These are phyloP conservation scores for Drosophila rufa DNA, from an alignment of 1,140 invertebrate species.

Conservation along the genomic window DNA sequence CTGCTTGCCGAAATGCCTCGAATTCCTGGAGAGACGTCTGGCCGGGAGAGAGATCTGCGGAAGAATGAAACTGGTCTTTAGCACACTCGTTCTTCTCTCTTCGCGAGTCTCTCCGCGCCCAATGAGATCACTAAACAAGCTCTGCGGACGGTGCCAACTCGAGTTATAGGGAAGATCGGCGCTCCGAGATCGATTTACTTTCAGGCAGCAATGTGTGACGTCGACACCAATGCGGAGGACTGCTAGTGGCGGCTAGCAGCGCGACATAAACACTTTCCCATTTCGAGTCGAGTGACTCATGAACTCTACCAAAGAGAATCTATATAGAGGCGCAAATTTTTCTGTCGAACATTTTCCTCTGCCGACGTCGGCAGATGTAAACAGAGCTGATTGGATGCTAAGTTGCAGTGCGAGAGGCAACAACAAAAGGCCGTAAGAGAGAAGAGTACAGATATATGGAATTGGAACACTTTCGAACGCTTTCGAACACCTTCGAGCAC, in stretches of 20 bases:
- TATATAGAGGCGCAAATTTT: too few species aligned
- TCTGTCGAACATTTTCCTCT: too few species aligned
- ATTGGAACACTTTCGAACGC: too few species aligned
- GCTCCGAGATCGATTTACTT: conserved; percentile 3
- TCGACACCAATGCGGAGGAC: background rate
- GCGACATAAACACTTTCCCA: conserved; percentile 17
- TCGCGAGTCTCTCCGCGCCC: background rate
- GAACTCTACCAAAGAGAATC: conserved; percentile 8
- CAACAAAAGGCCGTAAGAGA: too few species aligned
- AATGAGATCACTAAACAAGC: conserved; percentile 24
- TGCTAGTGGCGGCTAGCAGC: background rate
- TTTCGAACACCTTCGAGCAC: too few species aligned
- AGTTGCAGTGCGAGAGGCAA: too few species aligned
- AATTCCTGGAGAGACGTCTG: conserved; percentile 39
- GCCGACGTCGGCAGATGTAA: too few species aligned
- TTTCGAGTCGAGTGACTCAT: conserved; percentile 21
- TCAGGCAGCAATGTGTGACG: conserved; percentile 4
- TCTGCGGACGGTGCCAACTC: background rate
- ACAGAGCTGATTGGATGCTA: too few species aligned
- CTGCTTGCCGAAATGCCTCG: conserved; percentile 2
- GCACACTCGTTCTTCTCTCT: background rate
- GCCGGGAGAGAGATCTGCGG: conserved; percentile 17
- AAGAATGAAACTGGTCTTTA: conserved; percentile 45
- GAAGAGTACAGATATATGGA: too few species aligned
- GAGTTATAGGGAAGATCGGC: conserved; percentile 9